Percentiles rank a stretch among this genome's conserved stretches.
phyloP scores from a whole-genome alignment of 2,113 vertebrate genomes.

The Clupea harengus region DNA sequence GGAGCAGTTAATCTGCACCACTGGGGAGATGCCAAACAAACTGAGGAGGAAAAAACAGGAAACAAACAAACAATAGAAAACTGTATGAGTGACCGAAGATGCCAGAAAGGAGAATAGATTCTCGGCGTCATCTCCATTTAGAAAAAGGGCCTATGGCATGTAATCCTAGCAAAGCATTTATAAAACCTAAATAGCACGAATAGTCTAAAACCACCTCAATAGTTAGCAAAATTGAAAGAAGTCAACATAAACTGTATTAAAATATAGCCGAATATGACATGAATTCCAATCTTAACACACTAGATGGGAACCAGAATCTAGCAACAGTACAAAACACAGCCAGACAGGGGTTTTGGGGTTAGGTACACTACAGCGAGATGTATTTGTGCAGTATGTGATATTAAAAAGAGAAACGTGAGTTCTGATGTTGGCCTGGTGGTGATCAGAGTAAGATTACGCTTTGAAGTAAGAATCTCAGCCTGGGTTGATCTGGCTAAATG shows the following conservation, averaged over 20 bases:
- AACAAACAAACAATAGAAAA: neutral
- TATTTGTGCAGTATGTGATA: neutral
- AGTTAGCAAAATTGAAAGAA: neutral
- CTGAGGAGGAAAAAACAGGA: slow-evolving; percentile 59
- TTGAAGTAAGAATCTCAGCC: neutral
- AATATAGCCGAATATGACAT: neutral
- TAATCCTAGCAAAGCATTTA: neutral
- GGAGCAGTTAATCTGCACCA: slow-evolving; percentile 82
- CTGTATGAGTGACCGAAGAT: too few relatives aligned
- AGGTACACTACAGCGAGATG: neutral
- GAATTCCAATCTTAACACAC: neutral
- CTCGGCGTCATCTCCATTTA: neutral
- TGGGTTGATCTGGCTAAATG: neutral
- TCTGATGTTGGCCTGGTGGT: neutral
- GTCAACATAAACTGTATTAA: neutral
- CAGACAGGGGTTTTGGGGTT: neutral
- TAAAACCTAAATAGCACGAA: neutral
- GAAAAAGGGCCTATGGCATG: neutral
- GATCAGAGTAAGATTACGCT: neutral
- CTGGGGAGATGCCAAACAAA: slow-evolving; percentile 84
- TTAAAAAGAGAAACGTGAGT: neutral
- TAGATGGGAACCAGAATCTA: neutral
- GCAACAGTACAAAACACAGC: neutral
- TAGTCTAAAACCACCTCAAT: neutral
- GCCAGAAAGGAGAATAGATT: neutral